Conservation (phyloP, 2,113 vertebrate genomes). For the Thamnophis sirtalis region DNA sequence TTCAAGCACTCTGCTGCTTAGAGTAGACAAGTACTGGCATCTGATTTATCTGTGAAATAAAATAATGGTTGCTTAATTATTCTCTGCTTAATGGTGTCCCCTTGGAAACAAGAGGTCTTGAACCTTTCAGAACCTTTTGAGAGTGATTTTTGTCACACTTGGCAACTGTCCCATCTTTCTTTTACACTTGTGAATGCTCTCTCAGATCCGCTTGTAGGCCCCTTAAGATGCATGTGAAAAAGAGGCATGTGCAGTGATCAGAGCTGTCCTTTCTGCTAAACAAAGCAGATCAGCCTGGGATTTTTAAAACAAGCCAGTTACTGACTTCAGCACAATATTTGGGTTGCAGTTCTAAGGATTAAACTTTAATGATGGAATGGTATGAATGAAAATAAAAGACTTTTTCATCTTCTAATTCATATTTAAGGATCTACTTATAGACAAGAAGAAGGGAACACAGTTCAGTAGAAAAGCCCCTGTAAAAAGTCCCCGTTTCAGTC, state of each 20-base stretch:
- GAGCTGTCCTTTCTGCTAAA: not conserved
- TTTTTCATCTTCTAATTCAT: not conserved
- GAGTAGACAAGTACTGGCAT: conserved; percentile 1
- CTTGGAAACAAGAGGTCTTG: conserved; percentile 35
- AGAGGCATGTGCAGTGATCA: not conserved
- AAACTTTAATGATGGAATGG: not conserved
- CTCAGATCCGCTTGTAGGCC: not conserved
- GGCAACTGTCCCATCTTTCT: conserved; percentile 7
- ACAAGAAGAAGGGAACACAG: not conserved
- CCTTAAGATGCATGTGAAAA: not conserved
- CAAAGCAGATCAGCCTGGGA: not conserved
- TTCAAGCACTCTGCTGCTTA: not conserved
- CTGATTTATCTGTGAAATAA: conserved; percentile 40
- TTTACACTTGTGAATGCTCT: conserved; percentile 14
- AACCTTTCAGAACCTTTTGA: conserved; percentile 32
- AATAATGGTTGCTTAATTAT: conserved; percentile 27
- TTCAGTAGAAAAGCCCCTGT: not conserved
- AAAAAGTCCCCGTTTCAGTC: not conserved
- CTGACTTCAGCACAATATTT: not conserved
- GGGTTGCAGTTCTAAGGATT: not conserved
- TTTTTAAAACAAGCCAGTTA: not conserved
- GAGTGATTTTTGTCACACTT: conserved; percentile 29
- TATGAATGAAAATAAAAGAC: not conserved
- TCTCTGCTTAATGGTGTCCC: conserved; percentile 25
- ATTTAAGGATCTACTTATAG: not conserved